Evolutionary conservation across 1,140 invertebrate genomes (phyloP).

Genomic region (Panulirus ornatus): DNA sequence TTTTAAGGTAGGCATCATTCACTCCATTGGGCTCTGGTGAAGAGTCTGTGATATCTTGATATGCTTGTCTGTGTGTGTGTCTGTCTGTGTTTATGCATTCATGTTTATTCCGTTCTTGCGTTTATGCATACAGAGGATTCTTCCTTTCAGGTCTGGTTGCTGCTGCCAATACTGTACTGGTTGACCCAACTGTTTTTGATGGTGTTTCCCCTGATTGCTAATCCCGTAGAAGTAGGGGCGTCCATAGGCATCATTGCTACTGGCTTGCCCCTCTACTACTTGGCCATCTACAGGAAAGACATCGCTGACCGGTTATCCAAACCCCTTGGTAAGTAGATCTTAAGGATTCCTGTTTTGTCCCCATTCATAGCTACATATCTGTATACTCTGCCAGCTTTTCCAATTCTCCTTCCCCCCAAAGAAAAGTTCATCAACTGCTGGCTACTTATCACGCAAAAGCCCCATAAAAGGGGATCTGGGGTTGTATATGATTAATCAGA

Average conservation of each 20-base stretch:
- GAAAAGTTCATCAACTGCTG: no score
- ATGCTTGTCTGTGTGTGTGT: no score
- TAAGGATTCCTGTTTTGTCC: background rate
- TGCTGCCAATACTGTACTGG: constrained; percentile 19
- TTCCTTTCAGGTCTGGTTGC: constrained; percentile 13
- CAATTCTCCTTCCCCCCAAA: no score
- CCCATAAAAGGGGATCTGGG: background rate
- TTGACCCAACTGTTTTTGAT: constrained; percentile 10
- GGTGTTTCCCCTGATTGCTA: constrained; percentile 17
- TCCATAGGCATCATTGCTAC: constrained; percentile 2
- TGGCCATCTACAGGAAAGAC: constrained; percentile 14
- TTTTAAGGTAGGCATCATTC: constrained; percentile 11
- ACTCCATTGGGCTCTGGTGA: no score
- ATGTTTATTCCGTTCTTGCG: no score
- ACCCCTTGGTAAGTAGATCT: background rate
- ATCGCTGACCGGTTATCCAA: background rate
- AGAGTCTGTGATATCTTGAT: no score
- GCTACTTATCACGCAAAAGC: background rate
- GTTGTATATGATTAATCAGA: no score
- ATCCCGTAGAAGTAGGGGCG: background rate
- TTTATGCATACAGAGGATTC: no score
- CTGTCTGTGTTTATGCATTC: no score
- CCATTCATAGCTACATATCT: background rate
- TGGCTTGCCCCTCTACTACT: constrained; percentile 20
- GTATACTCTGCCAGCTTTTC: background rate